A percentile compares a stretch with the other conserved stretches of the same genome.
Evolutionary conservation across 2,797 vertebrate species (phyloP).

Genomic region (Ispidina picta): DNA sequence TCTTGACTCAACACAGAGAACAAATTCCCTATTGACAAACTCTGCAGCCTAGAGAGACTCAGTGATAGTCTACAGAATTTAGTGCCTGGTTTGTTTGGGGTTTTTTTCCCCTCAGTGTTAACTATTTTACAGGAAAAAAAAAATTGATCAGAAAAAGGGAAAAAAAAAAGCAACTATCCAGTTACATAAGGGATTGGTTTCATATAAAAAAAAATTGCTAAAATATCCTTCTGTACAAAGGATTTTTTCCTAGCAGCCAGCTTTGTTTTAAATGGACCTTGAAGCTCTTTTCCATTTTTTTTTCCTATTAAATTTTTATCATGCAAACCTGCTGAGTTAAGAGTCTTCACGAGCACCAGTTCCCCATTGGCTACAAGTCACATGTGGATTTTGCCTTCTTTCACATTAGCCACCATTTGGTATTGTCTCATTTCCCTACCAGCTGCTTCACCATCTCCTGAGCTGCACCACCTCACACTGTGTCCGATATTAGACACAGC

Average conservation of each 20-base stretch:
- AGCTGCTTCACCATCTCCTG: conserved; percentile 38
- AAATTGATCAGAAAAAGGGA: fast-evolving
- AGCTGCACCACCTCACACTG: conserved; percentile 7
- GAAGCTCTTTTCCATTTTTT: background rate
- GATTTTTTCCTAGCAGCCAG: background rate
- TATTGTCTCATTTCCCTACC: conserved; percentile 43
- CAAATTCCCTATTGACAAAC: background rate
- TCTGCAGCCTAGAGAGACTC: background rate
- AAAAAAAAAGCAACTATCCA: background rate
- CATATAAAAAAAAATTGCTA: background rate
- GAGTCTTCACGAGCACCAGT: background rate
- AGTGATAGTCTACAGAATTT: background rate
- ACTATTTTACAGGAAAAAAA: background rate
- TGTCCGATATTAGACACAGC: conserved; percentile 2
- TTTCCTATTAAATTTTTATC: background rate
- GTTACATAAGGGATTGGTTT: background rate
- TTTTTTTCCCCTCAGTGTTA: background rate
- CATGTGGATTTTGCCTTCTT: background rate
- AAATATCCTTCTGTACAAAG: background rate
- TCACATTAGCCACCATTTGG: background rate
- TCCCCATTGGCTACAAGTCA: background rate
- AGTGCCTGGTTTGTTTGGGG: background rate
- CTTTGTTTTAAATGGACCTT: background rate
- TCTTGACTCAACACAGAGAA: background rate
- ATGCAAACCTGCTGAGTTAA: background rate